Conservation (phyloP, 2,113 vertebrate species). For the Monopterus albus region DNA sequence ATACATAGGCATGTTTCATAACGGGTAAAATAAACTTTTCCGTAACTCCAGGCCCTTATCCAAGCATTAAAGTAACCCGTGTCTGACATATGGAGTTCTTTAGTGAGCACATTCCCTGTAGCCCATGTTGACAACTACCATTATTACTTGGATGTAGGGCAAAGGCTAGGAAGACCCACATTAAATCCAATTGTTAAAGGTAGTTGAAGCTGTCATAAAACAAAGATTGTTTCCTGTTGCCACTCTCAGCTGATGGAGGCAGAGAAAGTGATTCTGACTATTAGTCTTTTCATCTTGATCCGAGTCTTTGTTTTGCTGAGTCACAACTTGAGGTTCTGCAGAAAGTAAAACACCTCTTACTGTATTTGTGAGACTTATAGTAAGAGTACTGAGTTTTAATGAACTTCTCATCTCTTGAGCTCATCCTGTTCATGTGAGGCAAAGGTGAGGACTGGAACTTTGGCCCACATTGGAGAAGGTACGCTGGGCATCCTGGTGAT, state of each 20-base stretch:
- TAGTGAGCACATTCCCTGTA: too few species aligned
- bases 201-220: conserved; percentile 15
- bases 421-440: conserved; percentile 18
- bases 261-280: conserved; percentile 9
- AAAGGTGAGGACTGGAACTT: conserved; percentile 50
- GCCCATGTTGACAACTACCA: too few species aligned
- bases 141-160: background rate
- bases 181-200: background rate
- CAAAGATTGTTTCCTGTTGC: conserved; percentile 34
- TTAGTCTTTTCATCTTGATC: conserved; percentile 22
- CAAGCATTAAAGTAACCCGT: too few species aligned
- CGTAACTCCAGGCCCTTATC: too few species aligned
- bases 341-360: background rate
- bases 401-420: conserved; percentile 18
- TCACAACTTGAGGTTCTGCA: conserved; percentile 4
- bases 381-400: background rate
- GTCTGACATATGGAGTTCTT: too few species aligned
- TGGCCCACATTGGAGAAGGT: conserved; percentile 38
- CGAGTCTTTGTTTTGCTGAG: conserved; percentile 27
- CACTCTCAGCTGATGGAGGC: background rate
- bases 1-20: too few species aligned
- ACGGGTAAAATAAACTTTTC: too few species aligned
- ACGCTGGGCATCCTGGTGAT: conserved; percentile 37
- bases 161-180: background rate
- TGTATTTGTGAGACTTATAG: background rate